Evolutionary conservation across 35 echinoderm and acorn worm genomes (phyloP), one percentile per base, ranked within the genome.

Genomic region (Holothuria glaberrima): DNA sequence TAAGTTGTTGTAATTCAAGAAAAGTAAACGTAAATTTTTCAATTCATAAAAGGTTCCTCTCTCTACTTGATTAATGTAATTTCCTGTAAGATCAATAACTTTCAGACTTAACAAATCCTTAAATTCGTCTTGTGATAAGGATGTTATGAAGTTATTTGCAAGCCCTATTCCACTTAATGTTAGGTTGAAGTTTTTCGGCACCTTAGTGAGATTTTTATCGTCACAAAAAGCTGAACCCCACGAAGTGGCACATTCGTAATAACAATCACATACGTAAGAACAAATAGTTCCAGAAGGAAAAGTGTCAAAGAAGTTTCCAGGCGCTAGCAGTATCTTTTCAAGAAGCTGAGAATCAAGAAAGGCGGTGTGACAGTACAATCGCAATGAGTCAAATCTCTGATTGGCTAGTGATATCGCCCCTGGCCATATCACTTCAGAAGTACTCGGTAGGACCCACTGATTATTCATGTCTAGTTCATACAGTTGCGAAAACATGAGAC

Each of bases 21-120:
- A 83, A 30, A 91, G 61, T 20, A 20, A 10, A 20, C 14, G 16
- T 54, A 91, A 56, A 48, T 68, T 14, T 21, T 26, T 38, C 17
- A 90, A 12, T 4, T 59, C n/a, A 32, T 38, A 24, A 48, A 90
- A 90, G 21, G 89, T 60, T 21, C 57, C 89, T 26, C 17, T 16
- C 13, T 90, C 71, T 33, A 90, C 62, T 10, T 58, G 30, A 1
- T 46, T 59, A 66, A 90, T 90, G 30, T 82, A 82, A 32, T 90
- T 90, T 41, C 24, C 57, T 32, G 21, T 27, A 1, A 90, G 34
- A 29, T 81, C 73, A 25, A 90, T 30, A 12, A 18, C 33, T 31
- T 48, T 16, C 5, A 90, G 26, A 21, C 16, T 58, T 18, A 50
- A 50, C 21, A 83, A n/a, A 60, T 83, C 21, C 21, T 22, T 17